These are phyloP conservation scores for Agonopterix subpropinquella DNA, from an alignment of 2,888 invertebrate genomes.

Conservation along the genomic window DNA sequence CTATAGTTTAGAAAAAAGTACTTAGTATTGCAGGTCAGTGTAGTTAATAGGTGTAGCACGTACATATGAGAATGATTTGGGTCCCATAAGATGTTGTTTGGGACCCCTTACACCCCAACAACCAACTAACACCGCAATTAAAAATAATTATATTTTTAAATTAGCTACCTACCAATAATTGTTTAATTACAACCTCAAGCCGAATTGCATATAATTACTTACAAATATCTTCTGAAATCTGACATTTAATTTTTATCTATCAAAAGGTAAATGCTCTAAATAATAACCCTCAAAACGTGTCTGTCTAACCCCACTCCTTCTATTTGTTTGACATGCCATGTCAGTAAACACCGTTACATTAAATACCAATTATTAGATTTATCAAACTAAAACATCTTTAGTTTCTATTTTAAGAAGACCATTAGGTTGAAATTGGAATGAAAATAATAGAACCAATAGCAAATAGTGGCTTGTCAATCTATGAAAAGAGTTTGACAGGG, in stretches of 20 bases:
- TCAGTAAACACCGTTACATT: constrained; percentile 19
- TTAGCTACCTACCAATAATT: too few relatives aligned
- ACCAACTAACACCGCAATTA: too few relatives aligned
- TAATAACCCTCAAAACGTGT: constrained; percentile 18
- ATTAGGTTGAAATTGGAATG: neutral
- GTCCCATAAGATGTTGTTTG: too few relatives aligned
- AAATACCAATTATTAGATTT: neutral
- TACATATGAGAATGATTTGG: too few relatives aligned
- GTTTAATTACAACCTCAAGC: too few relatives aligned
- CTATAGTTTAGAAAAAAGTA: too few relatives aligned
- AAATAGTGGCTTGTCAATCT: constrained; percentile 27
- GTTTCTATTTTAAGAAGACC: neutral
- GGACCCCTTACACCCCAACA: too few relatives aligned
- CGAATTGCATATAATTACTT: constrained; percentile 7
- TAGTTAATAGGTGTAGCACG: too few relatives aligned
- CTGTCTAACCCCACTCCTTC: constrained; percentile 21
- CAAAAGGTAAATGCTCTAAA: constrained; percentile 18
- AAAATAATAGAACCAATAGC: constrained; percentile 10
- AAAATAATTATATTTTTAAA: too few relatives aligned
- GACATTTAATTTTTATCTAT: neutral
- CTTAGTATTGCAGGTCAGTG: too few relatives aligned
- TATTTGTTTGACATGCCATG: constrained; percentile 23
- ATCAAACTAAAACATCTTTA: neutral
- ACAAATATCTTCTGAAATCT: neutral
- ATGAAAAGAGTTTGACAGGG: constrained; percentile 22